These are phyloP conservation scores for Parus major DNA, from an alignment of 2,113 vertebrate species.

Conservation along the genomic window DNA sequence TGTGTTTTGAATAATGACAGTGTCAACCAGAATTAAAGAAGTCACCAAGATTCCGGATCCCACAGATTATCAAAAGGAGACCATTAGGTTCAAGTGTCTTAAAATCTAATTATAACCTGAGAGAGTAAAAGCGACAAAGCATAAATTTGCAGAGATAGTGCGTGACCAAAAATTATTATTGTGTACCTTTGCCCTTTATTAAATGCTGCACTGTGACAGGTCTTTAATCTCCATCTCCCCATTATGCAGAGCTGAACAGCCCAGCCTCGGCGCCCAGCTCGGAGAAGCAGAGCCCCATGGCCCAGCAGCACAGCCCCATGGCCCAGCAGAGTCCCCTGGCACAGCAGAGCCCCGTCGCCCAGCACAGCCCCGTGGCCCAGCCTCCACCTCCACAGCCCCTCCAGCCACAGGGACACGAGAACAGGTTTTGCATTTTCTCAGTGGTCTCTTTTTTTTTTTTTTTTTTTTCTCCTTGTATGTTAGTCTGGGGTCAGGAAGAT, in stretches of 20 bases:
- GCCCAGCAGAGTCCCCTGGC: conserved; percentile 81
- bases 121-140: not conserved
- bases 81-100: not conserved
- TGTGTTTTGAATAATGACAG: not conserved
- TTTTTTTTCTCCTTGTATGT: rapidly evolving
- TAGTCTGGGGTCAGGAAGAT: not conserved
- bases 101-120: conserved; percentile 21
- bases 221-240: conserved; percentile 37
- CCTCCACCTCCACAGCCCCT: conserved; percentile 82
- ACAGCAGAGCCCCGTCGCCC: conserved; percentile 77
- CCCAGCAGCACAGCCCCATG: conserved; percentile 87
- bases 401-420: conserved; percentile 89
- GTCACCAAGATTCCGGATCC: not conserved
- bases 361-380: conserved; percentile 75
- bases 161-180: not conserved
- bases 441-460: no score
- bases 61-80: not conserved
- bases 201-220: not conserved
- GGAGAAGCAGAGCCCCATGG: conserved; percentile 94
- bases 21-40: not conserved
- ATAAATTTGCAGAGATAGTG: not conserved
- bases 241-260: conserved; percentile 84
- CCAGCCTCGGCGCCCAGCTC: conserved; percentile 90
- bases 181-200: conserved; percentile 13
- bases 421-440: conserved; percentile 76